Evolutionary conservation across 2,888 invertebrate genomes (phyloP).

Genomic region (Pachycephus smyrnensis): DNA sequence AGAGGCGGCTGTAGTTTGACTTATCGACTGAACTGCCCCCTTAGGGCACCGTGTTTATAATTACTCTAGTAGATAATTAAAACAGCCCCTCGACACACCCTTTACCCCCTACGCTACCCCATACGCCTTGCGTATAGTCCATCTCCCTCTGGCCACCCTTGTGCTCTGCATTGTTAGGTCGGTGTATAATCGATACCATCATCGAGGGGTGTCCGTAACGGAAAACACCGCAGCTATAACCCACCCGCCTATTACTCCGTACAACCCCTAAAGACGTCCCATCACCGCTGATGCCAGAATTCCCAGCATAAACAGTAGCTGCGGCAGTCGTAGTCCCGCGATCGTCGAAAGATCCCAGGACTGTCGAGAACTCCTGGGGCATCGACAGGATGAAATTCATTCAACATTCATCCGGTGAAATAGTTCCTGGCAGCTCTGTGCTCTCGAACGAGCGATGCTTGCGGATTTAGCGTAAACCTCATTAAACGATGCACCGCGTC

Average conservation of each 20-base stretch:
- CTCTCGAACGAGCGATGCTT: too few species aligned
- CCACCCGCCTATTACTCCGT: slow-evolving; percentile 25
- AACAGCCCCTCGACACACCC: slow-evolving; percentile 46
- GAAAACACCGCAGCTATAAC: slow-evolving; percentile 46
- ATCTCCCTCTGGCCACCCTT: slow-evolving; percentile 13
- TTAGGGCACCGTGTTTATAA: slow-evolving; percentile 34
- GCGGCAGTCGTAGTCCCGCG: too few species aligned
- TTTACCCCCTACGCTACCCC: too few species aligned
- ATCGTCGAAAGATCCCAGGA: too few species aligned
- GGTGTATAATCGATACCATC: slow-evolving; percentile 62
- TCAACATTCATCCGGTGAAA: too few species aligned
- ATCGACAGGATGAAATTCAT: too few species aligned
- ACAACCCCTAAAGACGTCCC: slow-evolving; percentile 1
- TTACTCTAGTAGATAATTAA: slow-evolving; percentile 54
- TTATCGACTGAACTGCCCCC: too few species aligned
- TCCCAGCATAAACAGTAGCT: background rate
- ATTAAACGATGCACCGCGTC: slow-evolving; percentile 37
- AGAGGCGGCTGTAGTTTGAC: too few species aligned
- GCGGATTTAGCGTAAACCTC: slow-evolving; percentile 24
- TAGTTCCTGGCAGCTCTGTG: too few species aligned
- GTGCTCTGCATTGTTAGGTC: slow-evolving; percentile 39
- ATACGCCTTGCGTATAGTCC: slow-evolving; percentile 10
- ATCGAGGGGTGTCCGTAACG: slow-evolving; percentile 53
- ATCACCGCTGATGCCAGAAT: background rate
- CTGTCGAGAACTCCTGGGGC: too few species aligned